Percentiles rank a stretch among this genome's conserved stretches.
Conservation (phyloP, 1,140 invertebrate genomes). For the Carposina sasakii region DNA sequence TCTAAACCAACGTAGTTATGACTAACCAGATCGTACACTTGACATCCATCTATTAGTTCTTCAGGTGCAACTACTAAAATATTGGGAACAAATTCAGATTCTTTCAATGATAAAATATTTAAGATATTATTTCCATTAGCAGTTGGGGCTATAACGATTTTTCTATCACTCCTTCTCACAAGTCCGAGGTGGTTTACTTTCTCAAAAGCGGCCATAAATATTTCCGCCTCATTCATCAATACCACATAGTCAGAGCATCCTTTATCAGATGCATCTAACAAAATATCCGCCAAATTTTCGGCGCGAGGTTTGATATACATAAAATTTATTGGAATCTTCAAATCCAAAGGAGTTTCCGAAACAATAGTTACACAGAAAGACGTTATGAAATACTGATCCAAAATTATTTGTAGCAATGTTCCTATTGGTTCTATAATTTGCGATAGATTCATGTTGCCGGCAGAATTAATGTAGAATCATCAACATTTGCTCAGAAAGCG, state of each 20-base stretch:
- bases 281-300: conserved; percentile 25
- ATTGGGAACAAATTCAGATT: conserved; percentile 43
- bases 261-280: conserved; percentile 42
- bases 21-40: conserved; percentile 43
- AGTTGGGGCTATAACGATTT: conserved; percentile 42
- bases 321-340: conserved; percentile 25
- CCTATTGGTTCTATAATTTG: too few species aligned
- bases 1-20: conserved; percentile 48
- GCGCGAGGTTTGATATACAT: conserved; percentile 23
- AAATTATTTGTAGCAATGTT: conserved; percentile 39
- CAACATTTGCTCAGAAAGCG: too few species aligned
- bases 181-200: conserved; percentile 37
- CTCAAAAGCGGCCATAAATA: conserved; percentile 47
- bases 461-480: too few species aligned
- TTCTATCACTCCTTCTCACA: conserved; percentile 49
- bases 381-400: conserved; percentile 35
- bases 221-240: conserved; percentile 31
- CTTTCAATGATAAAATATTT: conserved; percentile 38
- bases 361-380: conserved; percentile 46
- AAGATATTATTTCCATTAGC: conserved; percentile 22
- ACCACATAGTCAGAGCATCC: conserved; percentile 62
- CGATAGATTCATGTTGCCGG: too few species aligned
- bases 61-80: conserved; percentile 39
- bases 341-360: conserved; percentile 29
- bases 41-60: conserved; percentile 19